Evolutionary conservation across 2,113 vertebrate genomes (phyloP), one percentile per base, ranked within the genome.

Genomic region (Lophura nycthemera): DNA sequence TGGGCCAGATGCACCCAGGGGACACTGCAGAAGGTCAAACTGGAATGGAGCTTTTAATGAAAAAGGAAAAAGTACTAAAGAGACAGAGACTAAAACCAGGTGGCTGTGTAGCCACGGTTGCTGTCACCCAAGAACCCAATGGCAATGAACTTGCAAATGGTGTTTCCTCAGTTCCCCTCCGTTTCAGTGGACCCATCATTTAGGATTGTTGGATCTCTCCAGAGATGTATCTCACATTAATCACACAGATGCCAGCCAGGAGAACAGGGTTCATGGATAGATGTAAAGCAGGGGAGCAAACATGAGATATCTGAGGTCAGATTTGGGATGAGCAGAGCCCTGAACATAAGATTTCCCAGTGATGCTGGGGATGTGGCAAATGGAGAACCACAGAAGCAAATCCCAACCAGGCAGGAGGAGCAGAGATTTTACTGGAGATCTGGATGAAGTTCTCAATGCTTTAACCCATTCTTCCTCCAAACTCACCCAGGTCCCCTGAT

Each of bases 191-290:
- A 25, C 18, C 21, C 56, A 40, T 27, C 25, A 21, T 8, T 57
- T 29, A 8, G 42, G 45, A 21, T 40, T 11, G 48, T 5, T 11
- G 16, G 59, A 16, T 12, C 57, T 76, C 59, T 61, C 34, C 47
- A 83, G 32, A 27, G 27, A 32, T 20, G 32, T 14, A 47, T 13
- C 52, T 67, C 82, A 65, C 32, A 42, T 42, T 18, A 64, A 27
- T 40, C 0, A 0, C 20, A 64, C 48, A 79, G 32, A 14, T 6
- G 14, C 32, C 4, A 3, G 14, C 32, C 4, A 3, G 2, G 16
- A 22, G 25, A 48, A 52, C 1, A 4, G 40, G 50, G 6, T 72
- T 67, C 5, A 11, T 6, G 40, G 13, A 72, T 9, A 64, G 69
- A 34, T 15, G 21, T 7, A n/a, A 27, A n/a, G 61, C 11, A 73